Evolutionary conservation across 2,113 vertebrate species (phyloP).

Genomic region (Arizona elegans): DNA sequence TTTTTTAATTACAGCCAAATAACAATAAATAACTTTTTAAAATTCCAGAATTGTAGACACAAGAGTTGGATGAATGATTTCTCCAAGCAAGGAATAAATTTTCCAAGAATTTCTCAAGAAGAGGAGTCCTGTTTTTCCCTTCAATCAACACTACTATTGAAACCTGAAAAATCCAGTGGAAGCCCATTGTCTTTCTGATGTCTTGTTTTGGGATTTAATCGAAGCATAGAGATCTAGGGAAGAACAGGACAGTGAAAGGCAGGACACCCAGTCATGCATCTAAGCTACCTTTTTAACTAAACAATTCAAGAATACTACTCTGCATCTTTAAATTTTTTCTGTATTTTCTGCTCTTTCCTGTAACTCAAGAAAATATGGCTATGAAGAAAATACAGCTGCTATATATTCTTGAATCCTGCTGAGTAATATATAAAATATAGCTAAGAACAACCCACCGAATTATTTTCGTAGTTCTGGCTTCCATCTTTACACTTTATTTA

Average conservation of each 20-base stretch:
- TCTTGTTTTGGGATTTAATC: neutral
- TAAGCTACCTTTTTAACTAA: neutral
- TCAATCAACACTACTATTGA: neutral
- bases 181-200: neutral
- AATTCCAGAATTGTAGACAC: neutral
- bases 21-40: neutral
- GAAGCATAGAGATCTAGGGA: neutral
- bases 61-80: neutral
- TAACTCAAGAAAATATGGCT: neutral
- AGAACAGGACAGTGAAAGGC: neutral
- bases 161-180: too few species aligned
- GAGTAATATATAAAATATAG: neutral
- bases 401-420: too few species aligned
- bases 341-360: neutral
- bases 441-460: neutral
- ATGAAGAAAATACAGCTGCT: neutral
- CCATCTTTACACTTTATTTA: neutral
- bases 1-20: neutral
- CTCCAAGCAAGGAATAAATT: neutral
- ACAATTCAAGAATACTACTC: neutral
- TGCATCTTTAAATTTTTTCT: neutral
- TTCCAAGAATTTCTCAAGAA: neutral
- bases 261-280: neutral
- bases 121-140: fast-evolving
- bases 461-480: neutral